Base-by-base conservation (phyloP, 92 coral and sea anemone species). In the Porites divaricata region DNA sequence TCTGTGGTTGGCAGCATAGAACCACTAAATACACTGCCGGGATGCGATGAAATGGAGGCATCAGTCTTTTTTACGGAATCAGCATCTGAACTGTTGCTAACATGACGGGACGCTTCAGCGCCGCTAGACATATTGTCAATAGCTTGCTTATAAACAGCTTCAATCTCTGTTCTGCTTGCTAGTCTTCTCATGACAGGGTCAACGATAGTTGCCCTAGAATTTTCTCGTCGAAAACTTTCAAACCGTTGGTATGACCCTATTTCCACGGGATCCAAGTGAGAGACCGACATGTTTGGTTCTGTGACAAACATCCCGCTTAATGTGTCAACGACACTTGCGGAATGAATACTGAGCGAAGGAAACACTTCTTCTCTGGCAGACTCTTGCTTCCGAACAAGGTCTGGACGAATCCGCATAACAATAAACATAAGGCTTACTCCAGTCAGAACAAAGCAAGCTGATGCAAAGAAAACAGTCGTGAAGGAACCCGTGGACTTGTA, bases 401-500 rank as follows among this genome's bases (percentile, higher is more conserved):
- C 95, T 67, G 95, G 98, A 65, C 84, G 88, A n/a, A 89, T 69
- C 28, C 94, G 88, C 50, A 92, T 86, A 9, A 94, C 95, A n/a
- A 94, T 10, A 57, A 92, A 94, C 84, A 94, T 78, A 61, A 92
- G 74, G 73, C 81, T 64, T 1, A 83, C 79, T 10, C 95, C 95
- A 19, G 88, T 26, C 19, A 93, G 81, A 56, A 94, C 87, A 41
- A 87, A 67, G 11, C 77, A 41, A 64, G 92, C 86, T 22, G 94
- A 89, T 4, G 58, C 77, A 56, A 88, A 76, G 87, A 94, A 92
- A 19, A 91, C 85, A 21, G 79, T 69, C 28, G 79, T 81, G 86
- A 92, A 94, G 63, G 98, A 92, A 10, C 83, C 81, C 57, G 90
- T 87, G 69, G 85, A 83, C 57, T 92, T 93, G 88, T 87, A 90